Percentiles rank a stretch among this genome's conserved stretches.
phyloP scores from a whole-genome alignment of 2,888 invertebrate species.

The Brachynemurus nebulosus region DNA sequence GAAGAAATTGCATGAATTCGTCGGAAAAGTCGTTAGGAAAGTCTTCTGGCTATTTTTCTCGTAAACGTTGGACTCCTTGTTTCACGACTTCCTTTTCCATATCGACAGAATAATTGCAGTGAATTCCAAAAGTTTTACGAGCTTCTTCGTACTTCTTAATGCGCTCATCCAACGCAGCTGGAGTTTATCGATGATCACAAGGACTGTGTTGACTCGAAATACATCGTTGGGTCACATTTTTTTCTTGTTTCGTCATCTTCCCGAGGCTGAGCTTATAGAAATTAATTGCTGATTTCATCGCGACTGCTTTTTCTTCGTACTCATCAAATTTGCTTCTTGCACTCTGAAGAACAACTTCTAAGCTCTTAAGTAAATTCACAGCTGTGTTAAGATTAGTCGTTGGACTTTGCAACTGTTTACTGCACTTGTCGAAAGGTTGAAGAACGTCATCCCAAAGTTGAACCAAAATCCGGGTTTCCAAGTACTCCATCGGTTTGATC shows the following conservation, averaged over 20 bases:
- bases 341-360: neutral
- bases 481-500: neutral
- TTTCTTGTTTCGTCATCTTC: neutral
- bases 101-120: no score
- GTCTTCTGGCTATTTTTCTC: neutral
- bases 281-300: neutral
- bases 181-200: conserved; percentile 1
- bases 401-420: neutral
- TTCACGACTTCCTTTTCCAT: neutral
- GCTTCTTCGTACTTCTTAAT: neutral
- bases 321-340: neutral
- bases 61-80: no score
- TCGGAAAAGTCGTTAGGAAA: neutral
- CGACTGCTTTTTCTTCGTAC: neutral
- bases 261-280: neutral
- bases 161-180: neutral
- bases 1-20: neutral
- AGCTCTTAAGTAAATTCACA: neutral
- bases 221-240: no score
- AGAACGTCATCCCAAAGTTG: neutral
- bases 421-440: neutral
- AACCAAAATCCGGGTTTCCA: neutral
- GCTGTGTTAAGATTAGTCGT: neutral
- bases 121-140: neutral
- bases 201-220: neutral